Evolutionary conservation across 2,797 vertebrate species (phyloP), one percentile per base, ranked within the genome.

Genomic region (Hemitrygon akajei): DNA sequence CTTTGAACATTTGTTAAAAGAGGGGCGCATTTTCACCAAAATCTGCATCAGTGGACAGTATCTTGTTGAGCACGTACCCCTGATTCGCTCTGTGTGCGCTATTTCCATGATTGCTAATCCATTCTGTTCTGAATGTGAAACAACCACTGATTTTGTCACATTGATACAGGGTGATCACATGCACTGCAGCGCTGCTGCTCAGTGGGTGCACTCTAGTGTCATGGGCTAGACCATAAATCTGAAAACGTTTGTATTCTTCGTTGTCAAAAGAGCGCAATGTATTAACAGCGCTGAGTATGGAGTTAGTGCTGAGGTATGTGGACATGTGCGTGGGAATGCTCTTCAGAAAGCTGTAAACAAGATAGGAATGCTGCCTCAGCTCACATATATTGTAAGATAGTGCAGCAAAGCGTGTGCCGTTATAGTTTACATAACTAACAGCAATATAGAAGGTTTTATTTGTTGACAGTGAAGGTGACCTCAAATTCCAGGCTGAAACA

Each of bases 121-220:
- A 0, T 0, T 79, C 60, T 94, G 47, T 18, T 95, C 89, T 93
- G 93, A 66, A 37, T 95, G 96, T 1, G 94, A 94, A 12, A 95
- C 94, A 94, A 95, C 95, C 58, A 96, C 94, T 0, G 96, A 96
- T 71, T 1, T 97, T 97, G 95, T 97, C 96, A 0, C 97, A 97
- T 91, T 96, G 95, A 20, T 97, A 96, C 58, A 96, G 79, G 14
- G 97, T 94, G 0, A 94, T 11, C 0, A 97, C 95, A 76, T 20
- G 96, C 0, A 97, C 30, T 0, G 93, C 95, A 7, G 95, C 95
- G 14, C 96, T 95, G 0, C 96, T 96, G 66, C 94, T 96, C 66
- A 97, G 95, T 0, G 96, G 95, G 76, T 97, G 97, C 0, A 95
- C 96, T 0, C 97, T 97, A 1, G 94, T 95, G 84, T 98, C 97